Base-by-base conservation (phyloP, 2,888 invertebrate species). In the Andrena bucephala region DNA sequence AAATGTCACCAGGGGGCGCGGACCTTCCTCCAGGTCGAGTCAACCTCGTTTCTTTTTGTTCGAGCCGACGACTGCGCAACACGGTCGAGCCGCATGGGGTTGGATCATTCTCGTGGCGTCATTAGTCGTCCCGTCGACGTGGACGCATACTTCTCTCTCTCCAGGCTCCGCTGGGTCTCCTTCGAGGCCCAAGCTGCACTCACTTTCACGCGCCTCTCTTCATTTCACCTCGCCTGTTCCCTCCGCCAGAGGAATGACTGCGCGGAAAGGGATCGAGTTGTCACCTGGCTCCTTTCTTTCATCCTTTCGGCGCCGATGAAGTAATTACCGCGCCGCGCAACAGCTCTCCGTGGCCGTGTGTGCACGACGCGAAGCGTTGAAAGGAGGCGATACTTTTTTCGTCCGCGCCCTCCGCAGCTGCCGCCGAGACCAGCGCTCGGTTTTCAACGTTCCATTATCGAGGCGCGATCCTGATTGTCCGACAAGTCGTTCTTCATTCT, bases 1-100 rank as follows among this genome's bases (percentile, higher is more conserved):
- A 93, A 92, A 92, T 94, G 94, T 94, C 94, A 93, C 94, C 92
- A 93, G 94, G 94, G 94, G 94, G 94, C 89, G 91, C 72, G 83
- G 86, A 85, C 87, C 87, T 86, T 87, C 27, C 84, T 84, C 84
- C 90, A 79, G 89, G 86, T 85, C 87, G 84, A 90, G 90, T 90
- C 91, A 91, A 91, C 92, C 90, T 91, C 88, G 82, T 85, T 90
- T 89, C 89, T 90, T 91, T 91, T 90, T 90, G 89, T 90, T 86
- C 82, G 80, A 79, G 85, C 91, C 91, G 89, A 88, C 90, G 87
- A 82, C 84, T 87, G 84, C 82, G 85, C 80, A 89, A 86, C 86
- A 85, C 80, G 80, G 79, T 69, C 83, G 73, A 87, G 75, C 90
- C 91, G 78, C 92, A 92, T 92, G 92, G 91, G 90, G 92, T 88